Base-by-base conservation (phyloP, 2,888 invertebrate genomes). In the Eilema griseolum region DNA sequence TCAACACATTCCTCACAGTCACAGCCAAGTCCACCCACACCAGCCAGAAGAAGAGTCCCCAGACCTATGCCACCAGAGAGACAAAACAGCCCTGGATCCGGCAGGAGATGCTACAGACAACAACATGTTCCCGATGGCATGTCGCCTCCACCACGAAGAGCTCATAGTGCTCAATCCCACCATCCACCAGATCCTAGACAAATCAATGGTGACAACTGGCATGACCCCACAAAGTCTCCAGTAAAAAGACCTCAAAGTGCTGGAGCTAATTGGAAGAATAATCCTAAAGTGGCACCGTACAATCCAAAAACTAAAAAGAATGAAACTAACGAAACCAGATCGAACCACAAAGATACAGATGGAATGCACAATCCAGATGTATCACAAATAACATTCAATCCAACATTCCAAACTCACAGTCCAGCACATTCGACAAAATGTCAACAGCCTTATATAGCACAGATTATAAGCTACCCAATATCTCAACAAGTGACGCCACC, bases 361-460 rank as follows among this genome's bases (percentile, higher is more conserved):
- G 83, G 86, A 52, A 88, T 85, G 20, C 85, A 89, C 59, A 88
- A 86, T 74, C 92, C 89, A 79, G 95, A 95, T 63, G 83, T 90
- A 65, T 95, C 95, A 2, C 95, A 95, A 80, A 93, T 95, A 64
- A 95, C 95, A 2, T 95, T 89, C 76, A 95, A 95, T 76, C 95
- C 95, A 70, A 95, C 95, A 93, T 95, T 95, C 94, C 95, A 95
- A 87, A 94, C 93, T 3, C 95, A 95, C 80, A 95, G 95, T 83
- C 95, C 95, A 57, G 94, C 95, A 16, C 95, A 95, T 79, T 88
- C 92, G 1, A 87, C 90, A 1, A 94, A 94, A 76, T 76, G 81
- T 57, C 93, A 93, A 67, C 95, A 95, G 76, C 95, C 95, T 20
- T 95, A 95, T 75, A 95, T 95, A 80, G 92, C 95, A 28, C 95